Base-by-base conservation (phyloP, 2,888 invertebrate species). In the Diaprepes abbreviatus region DNA sequence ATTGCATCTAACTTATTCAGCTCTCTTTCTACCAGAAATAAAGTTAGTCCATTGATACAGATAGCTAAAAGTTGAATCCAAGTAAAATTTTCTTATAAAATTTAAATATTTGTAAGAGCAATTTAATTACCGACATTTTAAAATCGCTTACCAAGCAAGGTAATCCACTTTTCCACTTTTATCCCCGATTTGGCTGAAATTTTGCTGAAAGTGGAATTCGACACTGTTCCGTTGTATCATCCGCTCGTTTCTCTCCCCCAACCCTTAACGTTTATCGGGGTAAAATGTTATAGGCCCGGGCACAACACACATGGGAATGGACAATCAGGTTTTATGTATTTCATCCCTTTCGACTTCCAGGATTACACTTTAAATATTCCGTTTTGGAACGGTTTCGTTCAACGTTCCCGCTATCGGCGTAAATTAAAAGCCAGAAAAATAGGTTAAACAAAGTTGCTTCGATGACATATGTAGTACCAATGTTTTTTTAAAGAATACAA, bases 361-460 rank as follows among this genome's bases (percentile, higher is more conserved):
- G 65, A 70, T 72, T 66, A 70, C 63, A 50, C 68, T 67, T 73
- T 72, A 72, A 73, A 74, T 73, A 74, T 73, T 71, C 58, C 60
- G 59, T 35, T 59, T 59, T 48, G 58, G 66, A 57, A 31, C 64
- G 52, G 58, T 66, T 74, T 74, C 60, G 48, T 65, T 65, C 57
- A 55, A 57, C 65, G 33, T 65, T 65, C 55, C 55, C 54, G 36
- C 63, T 19, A 45, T 31, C 7, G 45, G 35, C 21, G 48, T 50
- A 28, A 50, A 50, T 50, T 50, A 50, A 50, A 50, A 28, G 48
- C 48, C 31, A 14, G 19, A 50, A 50, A 50, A 50, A 43, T 43
- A 2, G 24, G 48, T 14, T 50, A 1, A n/a, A n/a, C n/a, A 9
- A 35, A 35, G n/a, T 35, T 35, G 35, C 10, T 35, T 35, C 3